Conservation (phyloP, 1,140 invertebrate species). For the Drosophila insularis region DNA sequence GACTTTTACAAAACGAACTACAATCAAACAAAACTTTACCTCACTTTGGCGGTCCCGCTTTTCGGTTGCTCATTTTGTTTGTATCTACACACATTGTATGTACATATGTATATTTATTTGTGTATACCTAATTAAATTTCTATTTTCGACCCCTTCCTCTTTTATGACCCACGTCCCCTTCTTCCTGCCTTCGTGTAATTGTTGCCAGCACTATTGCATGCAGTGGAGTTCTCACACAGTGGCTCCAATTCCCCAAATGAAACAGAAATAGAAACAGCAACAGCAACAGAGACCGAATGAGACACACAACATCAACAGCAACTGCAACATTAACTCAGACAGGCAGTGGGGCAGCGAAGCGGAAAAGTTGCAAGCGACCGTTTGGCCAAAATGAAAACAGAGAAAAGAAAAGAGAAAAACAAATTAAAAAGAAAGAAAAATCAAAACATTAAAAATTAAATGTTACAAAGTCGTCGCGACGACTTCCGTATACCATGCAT, state of each 20-base stretch:
- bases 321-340: slow-evolving; percentile 1
- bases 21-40: neutral
- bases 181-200: slow-evolving; percentile 34
- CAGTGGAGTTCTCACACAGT: slow-evolving; percentile 47
- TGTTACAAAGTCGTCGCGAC: too few relatives aligned
- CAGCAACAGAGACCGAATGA: slow-evolving; percentile 20
- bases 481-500: too few relatives aligned
- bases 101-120: neutral
- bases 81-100: neutral
- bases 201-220: slow-evolving; percentile 34
- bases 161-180: neutral
- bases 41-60: too few relatives aligned
- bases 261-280: slow-evolving; percentile 19
- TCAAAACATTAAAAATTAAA: neutral
- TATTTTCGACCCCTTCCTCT: slow-evolving; percentile 37
- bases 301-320: slow-evolving; percentile 22
- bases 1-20: slow-evolving; percentile 54
- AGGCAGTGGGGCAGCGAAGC: slow-evolving; percentile 34
- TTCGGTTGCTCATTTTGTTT: neutral
- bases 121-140: slow-evolving; percentile 60
- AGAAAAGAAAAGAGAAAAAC: slow-evolving; percentile 28
- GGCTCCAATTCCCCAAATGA: slow-evolving; percentile 3
- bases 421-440: neutral
- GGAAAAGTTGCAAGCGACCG: slow-evolving; percentile 55
- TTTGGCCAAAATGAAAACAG: slow-evolving; percentile 37